Conservation (phyloP, 2,888 invertebrate species). For the Tanytarsus gracilentus region DNA sequence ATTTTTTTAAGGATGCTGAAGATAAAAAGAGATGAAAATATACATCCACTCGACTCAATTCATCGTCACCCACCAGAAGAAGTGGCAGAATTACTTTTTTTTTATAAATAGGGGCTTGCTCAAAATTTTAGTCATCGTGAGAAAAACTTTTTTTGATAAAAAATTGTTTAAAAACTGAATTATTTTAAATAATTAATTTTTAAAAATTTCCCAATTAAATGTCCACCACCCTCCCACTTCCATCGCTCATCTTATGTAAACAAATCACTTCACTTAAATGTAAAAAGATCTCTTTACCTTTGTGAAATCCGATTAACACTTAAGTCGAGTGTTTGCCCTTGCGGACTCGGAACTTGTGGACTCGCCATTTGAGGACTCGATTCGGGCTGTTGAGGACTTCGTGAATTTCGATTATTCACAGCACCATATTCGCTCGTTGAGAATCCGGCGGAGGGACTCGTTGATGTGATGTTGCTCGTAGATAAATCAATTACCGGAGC, state of each 20-base stretch:
- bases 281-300: slow-evolving; percentile 54
- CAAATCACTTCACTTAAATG: not conserved
- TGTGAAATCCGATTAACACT: slow-evolving; percentile 79
- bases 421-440: slow-evolving; percentile 39
- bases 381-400: slow-evolving; percentile 77
- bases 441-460: slow-evolving; percentile 64
- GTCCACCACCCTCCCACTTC: not conserved
- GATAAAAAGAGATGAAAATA: no score
- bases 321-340: slow-evolving; percentile 82
- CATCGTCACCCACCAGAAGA: no score
- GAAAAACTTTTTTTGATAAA: no score
- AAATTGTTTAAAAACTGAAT: no score
- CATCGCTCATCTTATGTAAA: not conserved
- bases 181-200: no score
- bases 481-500: slow-evolving; percentile 79
- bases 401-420: slow-evolving; percentile 44
- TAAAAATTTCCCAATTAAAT: no score
- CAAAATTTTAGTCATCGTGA: no score
- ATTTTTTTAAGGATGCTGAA: no score
- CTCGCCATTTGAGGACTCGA: slow-evolving; percentile 78
- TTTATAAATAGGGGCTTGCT: no score
- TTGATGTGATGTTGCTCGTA: slow-evolving; percentile 72
- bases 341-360: slow-evolving; percentile 84
- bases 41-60: no score
- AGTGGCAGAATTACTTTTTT: no score